phyloP scores from a whole-genome alignment of 2,888 invertebrate genomes.

The Cylloceria caligata region DNA sequence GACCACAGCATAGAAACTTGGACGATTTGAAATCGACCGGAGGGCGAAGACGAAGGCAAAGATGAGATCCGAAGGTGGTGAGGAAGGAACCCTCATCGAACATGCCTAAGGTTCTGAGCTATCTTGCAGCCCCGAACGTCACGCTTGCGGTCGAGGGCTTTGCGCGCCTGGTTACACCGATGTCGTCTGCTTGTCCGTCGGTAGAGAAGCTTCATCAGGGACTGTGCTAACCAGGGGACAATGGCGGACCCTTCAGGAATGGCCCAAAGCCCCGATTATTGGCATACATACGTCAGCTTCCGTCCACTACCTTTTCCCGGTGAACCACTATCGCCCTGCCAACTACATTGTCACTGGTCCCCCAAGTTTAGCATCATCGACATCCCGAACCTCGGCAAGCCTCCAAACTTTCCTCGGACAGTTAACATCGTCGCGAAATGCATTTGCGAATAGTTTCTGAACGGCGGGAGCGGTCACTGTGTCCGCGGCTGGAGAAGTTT shows the following conservation, averaged over 20 bases:
- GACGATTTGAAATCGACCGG: slow-evolving; percentile 7
- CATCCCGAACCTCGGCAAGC: slow-evolving; percentile 3
- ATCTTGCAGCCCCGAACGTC: slow-evolving; percentile 35
- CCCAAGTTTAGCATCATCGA: slow-evolving; percentile 25
- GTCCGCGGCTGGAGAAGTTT: slow-evolving; percentile 22
- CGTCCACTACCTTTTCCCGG: not conserved
- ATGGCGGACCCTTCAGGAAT: not conserved
- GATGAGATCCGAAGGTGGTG: not conserved
- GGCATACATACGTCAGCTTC: slow-evolving; percentile 5
- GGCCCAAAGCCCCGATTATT: not conserved
- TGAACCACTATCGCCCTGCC: not conserved
- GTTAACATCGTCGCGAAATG: slow-evolving; percentile 24
- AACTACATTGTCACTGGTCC: slow-evolving; percentile 1
- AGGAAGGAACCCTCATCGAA: not conserved
- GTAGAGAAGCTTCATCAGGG: slow-evolving; percentile 5
- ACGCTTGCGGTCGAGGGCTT: slow-evolving; percentile 52
- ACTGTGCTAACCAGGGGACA: not conserved
- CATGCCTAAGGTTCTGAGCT: slow-evolving; percentile 25
- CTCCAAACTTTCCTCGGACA: slow-evolving; percentile 5
- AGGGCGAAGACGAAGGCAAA: not conserved
- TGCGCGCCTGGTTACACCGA: slow-evolving; percentile 37
- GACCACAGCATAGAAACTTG: slow-evolving; percentile 22
- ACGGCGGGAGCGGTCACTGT: slow-evolving; percentile 36
- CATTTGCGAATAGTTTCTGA: slow-evolving; percentile 57
- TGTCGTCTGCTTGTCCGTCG: slow-evolving; percentile 28